A percentile compares a stretch with the other conserved stretches of the same genome.
These are phyloP conservation scores for Hypselothyrea guttata DNA, from an alignment of 2,888 invertebrate species.

Conservation along the genomic window DNA sequence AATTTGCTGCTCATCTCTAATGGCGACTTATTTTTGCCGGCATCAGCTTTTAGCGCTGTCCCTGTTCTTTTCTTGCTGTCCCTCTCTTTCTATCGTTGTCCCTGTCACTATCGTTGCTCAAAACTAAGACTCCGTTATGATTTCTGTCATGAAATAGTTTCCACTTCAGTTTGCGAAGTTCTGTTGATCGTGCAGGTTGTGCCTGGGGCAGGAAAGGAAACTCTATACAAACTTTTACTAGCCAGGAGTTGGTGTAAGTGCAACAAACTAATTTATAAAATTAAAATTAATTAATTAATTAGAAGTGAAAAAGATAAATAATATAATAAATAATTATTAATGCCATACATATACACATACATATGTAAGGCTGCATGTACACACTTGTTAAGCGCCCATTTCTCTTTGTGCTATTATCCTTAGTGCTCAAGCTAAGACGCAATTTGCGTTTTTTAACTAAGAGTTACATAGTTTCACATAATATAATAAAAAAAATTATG, in stretches of 20 bases:
- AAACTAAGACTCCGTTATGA: not conserved
- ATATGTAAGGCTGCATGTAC: no score
- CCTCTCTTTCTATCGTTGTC: not conserved
- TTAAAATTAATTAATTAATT: not conserved
- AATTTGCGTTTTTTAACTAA: no score
- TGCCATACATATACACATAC: not conserved
- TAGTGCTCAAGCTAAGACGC: no score
- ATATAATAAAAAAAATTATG: no score
- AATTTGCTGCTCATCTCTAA: conserved; percentile 8
- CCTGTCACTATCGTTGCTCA: not conserved
- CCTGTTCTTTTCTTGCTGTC: conserved; percentile 4
- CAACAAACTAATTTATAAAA: no score
- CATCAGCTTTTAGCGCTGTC: conserved; percentile 9
- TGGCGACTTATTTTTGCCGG: conserved; percentile 1
- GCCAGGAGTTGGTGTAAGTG: conserved; percentile 2
- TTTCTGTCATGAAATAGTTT: not conserved
- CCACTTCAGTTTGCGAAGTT: conserved; percentile 20
- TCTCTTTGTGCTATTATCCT: no score
- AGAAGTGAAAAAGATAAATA: no score
- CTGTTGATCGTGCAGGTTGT: conserved; percentile 22
- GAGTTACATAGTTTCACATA: no score
- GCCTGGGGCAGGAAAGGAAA: no score
- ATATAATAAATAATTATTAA: no score
- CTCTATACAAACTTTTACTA: not conserved
- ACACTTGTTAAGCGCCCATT: no score